Conservation (phyloP, 2,888 invertebrate species). For the Nemapogon koenigi region DNA sequence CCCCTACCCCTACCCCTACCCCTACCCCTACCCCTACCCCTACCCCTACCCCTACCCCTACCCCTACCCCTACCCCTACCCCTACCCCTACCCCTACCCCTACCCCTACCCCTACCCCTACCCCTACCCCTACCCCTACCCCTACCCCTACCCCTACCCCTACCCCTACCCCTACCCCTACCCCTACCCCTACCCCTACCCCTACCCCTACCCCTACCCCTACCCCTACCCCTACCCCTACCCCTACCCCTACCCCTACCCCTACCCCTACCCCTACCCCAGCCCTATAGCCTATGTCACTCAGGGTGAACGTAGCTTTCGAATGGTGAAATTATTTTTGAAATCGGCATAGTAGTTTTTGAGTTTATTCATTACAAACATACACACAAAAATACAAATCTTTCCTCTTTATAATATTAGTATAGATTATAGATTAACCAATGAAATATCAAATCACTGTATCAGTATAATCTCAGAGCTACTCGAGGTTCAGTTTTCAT, state of each 20-base stretch:
- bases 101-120: neutral
- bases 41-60: neutral
- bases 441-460: too few relatives aligned
- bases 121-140: neutral
- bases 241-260: neutral
- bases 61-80: neutral
- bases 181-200: neutral
- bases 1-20: neutral
- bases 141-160: neutral
- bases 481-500: constrained; percentile 1
- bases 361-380: too few relatives aligned
- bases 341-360: too few relatives aligned
- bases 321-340: too few relatives aligned
- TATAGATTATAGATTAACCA: too few relatives aligned
- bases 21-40: neutral
- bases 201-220: constrained; percentile 1
- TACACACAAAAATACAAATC: too few relatives aligned
- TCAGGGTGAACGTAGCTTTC: too few relatives aligned
- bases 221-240: constrained; percentile 1
- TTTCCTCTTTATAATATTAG: too few relatives aligned
- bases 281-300: too few relatives aligned
- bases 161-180: constrained; percentile 1
- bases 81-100: neutral
- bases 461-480: too few relatives aligned
- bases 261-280: constrained; percentile 1